Percentiles rank a stretch among this genome's conserved stretches.
phyloP scores from a whole-genome alignment of 2,113 vertebrate species.

The Erinaceus europaeus region DNA sequence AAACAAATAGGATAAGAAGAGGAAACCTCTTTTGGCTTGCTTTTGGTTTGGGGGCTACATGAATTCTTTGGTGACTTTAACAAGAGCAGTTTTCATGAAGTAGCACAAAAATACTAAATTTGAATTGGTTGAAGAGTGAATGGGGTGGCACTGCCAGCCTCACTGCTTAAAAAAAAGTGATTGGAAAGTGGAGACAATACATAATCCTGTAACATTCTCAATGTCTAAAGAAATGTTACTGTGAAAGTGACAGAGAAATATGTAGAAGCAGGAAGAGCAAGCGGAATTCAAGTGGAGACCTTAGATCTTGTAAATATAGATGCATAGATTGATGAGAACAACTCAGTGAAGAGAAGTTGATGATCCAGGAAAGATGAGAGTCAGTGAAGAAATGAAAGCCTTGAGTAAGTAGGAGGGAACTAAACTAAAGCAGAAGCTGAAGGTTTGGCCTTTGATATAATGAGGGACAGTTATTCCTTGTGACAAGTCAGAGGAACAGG shows the following conservation, averaged over 20 bases:
- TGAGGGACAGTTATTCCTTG: not conserved
- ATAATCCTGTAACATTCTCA: not conserved
- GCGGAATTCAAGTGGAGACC: not conserved
- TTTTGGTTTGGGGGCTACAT: not conserved
- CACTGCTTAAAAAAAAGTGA: no score
- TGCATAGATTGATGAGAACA: not conserved
- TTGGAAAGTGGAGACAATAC: not conserved
- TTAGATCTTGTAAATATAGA: not conserved
- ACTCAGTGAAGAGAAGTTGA: not conserved
- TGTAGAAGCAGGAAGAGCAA: not conserved
- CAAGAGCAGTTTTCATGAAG: not conserved
- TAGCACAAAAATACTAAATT: not conserved
- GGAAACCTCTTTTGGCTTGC: no score
- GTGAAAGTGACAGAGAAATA: not conserved
- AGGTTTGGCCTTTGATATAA: not conserved
- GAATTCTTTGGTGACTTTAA: slow-evolving; percentile 4
- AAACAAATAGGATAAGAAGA: no score
- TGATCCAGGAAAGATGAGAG: not conserved
- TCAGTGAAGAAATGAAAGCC: not conserved
- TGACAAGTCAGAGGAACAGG: not conserved
- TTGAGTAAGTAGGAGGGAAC: not conserved
- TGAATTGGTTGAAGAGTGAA: slow-evolving; percentile 11
- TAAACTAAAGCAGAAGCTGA: not conserved
- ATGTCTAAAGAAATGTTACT: not conserved
- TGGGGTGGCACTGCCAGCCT: no score